Conservation (phyloP, 2,797 vertebrate species). For the Micromesistius poutassou region DNA sequence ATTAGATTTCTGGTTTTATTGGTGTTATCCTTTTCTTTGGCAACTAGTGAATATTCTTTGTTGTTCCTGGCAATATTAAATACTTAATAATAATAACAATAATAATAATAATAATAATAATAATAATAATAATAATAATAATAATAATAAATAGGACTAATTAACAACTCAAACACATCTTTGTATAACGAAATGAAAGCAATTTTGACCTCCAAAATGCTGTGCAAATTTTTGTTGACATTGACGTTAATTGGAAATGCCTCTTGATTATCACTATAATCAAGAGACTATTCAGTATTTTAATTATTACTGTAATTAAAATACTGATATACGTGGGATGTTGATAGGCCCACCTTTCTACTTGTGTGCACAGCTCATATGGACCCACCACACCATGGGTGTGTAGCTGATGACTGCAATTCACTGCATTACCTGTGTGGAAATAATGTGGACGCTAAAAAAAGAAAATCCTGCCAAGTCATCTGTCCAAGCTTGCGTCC, state of each 20-base stretch:
- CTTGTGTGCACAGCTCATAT: background rate
- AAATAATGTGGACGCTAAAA: constrained; percentile 54
- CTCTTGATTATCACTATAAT: background rate
- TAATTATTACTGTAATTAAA: too few species aligned
- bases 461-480: constrained; percentile 52
- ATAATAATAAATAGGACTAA: too few species aligned
- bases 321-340: background rate
- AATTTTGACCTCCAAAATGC: background rate
- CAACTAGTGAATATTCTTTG: background rate
- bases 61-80: background rate
- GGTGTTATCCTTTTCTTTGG: background rate
- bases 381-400: too few species aligned
- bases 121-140: too few species aligned
- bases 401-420: background rate
- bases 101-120: too few species aligned
- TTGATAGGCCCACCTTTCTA: background rate
- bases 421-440: constrained; percentile 37
- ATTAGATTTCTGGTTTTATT: background rate
- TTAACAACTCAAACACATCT: background rate
- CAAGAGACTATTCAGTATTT: too few species aligned
- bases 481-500: constrained; percentile 27
- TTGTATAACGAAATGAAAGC: background rate
- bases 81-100: background rate
- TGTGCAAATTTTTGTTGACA: background rate
- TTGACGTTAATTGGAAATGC: background rate